Conservation (phyloP, 92 coral and sea anemone species). For the Actinostola sp. region DNA sequence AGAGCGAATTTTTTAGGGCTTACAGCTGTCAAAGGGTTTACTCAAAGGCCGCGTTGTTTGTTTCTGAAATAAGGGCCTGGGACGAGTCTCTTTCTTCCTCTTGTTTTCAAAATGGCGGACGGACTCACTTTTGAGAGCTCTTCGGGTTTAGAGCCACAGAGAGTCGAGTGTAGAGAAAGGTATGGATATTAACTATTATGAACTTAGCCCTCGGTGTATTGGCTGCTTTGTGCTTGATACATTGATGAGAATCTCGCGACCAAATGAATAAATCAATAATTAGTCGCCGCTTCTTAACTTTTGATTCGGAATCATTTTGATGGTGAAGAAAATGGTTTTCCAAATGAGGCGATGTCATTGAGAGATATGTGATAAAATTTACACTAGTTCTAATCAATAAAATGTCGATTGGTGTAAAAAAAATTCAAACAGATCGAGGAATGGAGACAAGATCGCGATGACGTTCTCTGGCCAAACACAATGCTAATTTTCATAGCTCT, state of each 20-base stretch:
- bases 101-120: constrained; percentile 88
- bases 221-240: neutral
- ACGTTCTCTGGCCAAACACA: too few relatives aligned
- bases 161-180: constrained; percentile 65
- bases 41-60: constrained; percentile 24
- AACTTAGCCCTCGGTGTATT: constrained; percentile 1
- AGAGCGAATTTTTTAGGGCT: neutral
- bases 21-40: constrained; percentile 13
- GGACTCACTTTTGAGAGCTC: constrained; percentile 54
- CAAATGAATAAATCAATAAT: constrained; percentile 3
- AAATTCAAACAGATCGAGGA: too few relatives aligned
- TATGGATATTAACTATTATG: constrained; percentile 8
- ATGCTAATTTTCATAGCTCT: too few relatives aligned
- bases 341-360: neutral
- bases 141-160: constrained; percentile 77
- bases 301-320: neutral
- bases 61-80: constrained; percentile 45
- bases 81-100: constrained; percentile 26
- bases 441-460: too few relatives aligned
- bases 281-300: neutral
- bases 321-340: neutral
- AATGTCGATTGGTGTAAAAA: too few relatives aligned
- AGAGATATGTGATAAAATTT: neutral
- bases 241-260: neutral
- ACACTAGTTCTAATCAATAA: too few relatives aligned